Conservation (phyloP, 2,797 vertebrate genomes). For the Hypotaenidia okinawae region DNA sequence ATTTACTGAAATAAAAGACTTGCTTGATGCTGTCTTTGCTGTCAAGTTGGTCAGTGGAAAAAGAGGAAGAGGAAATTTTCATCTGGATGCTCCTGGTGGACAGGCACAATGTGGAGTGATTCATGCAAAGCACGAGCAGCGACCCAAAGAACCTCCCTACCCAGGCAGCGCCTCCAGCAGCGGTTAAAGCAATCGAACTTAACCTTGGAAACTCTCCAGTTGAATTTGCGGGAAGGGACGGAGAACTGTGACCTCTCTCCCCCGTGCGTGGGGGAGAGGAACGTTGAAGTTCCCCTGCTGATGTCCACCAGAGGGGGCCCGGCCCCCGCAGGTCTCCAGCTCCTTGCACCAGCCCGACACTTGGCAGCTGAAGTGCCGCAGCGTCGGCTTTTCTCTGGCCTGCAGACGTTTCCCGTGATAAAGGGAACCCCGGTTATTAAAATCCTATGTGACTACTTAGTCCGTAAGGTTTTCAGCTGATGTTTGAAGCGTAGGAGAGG, state of each 20-base stretch:
- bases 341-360: not conserved
- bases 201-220: not conserved
- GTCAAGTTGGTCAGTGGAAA: not conserved
- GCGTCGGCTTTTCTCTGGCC: not conserved
- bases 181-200: accelerated
- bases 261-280: not conserved
- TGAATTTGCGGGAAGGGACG: not conserved
- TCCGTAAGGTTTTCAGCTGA: not conserved
- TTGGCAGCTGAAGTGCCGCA: not conserved
- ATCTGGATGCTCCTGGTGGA: not conserved
- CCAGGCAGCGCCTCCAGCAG: not conserved
- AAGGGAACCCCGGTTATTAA: not conserved
- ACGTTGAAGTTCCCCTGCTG: accelerated
- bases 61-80: not conserved
- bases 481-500: not conserved
- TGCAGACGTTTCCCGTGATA: not conserved
- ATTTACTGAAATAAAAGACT: not conserved
- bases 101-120: not conserved
- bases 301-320: conserved; percentile 30
- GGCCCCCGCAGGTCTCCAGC: not conserved
- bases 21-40: not conserved
- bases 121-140: not conserved
- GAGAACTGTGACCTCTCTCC: accelerated
- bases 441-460: not conserved
- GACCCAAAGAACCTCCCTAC: not conserved